Evolutionary conservation across 2,113 vertebrate species (phyloP).

Genomic region (Apodemus speciosus): DNA sequence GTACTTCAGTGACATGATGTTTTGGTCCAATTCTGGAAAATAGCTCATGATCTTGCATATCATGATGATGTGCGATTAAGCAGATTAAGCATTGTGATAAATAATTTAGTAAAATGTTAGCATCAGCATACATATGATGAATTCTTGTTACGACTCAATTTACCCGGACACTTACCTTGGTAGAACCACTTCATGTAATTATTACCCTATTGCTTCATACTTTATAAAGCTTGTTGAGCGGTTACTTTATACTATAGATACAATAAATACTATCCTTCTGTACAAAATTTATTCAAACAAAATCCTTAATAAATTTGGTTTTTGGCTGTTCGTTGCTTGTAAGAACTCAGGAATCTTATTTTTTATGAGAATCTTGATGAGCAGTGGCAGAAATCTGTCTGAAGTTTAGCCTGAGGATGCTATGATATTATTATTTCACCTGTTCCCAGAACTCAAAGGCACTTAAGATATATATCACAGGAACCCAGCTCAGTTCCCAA

Average conservation of each 20-base stretch:
- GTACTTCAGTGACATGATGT: constrained; percentile 65
- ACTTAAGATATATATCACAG: not conserved
- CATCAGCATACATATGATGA: not conserved
- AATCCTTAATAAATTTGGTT: not conserved
- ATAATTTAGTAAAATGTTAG: constrained; percentile 5
- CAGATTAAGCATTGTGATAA: not conserved
- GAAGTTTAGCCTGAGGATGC: not conserved
- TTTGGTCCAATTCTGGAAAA: constrained; percentile 8
- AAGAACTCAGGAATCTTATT: not conserved
- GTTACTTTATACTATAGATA: constrained; percentile 14
- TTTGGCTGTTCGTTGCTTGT: not conserved
- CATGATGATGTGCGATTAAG: not conserved
- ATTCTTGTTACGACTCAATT: constrained; percentile 45
- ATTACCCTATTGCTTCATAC: not conserved
- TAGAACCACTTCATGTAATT: not conserved
- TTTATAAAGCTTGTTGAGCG: constrained; percentile 48
- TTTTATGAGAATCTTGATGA: not conserved
- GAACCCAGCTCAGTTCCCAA: not conserved
- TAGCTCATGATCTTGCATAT: not conserved
- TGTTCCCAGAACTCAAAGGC: not conserved
- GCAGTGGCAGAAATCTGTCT: not conserved
- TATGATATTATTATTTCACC: no score
- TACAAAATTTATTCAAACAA: not conserved
- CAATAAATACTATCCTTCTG: constrained; percentile 24
- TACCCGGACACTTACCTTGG: not conserved